phyloP scores from a whole-genome alignment of 2,888 invertebrate species.

The Melanostoma mellinum region DNA sequence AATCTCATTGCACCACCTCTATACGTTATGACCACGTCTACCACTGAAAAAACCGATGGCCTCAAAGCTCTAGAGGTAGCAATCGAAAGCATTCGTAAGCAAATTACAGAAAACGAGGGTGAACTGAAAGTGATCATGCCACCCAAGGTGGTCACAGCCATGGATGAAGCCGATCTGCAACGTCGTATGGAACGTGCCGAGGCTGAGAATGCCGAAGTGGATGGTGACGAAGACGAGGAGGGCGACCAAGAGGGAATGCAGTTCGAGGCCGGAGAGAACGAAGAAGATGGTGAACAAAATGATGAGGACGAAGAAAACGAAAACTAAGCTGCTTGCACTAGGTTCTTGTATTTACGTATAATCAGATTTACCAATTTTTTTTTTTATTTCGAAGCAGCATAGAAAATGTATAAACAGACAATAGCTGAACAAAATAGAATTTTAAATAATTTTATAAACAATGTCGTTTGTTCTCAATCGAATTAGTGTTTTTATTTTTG shows the following conservation, averaged over 20 bases:
- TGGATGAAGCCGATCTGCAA: slow-evolving; percentile 97
- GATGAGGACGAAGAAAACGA: slow-evolving; percentile 63
- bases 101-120: slow-evolving; percentile 92
- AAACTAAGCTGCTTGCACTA: slow-evolving; percentile 24
- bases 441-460: slow-evolving; percentile 63
- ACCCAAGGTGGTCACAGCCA: slow-evolving; percentile 99
- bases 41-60: slow-evolving; percentile 97
- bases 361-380: slow-evolving; percentile 39
- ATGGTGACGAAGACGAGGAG: slow-evolving; percentile 91
- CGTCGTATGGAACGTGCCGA: slow-evolving; percentile 97
- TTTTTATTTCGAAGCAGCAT: slow-evolving; percentile 13
- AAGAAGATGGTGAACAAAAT: slow-evolving; percentile 32
- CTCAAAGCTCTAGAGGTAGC: slow-evolving; percentile 94
- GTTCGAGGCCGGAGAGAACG: slow-evolving; percentile 78
- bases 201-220: slow-evolving; percentile 96
- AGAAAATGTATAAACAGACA: slow-evolving; percentile 31
- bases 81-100: slow-evolving; percentile 92
- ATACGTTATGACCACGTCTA: slow-evolving; percentile 98
- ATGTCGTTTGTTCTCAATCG: not conserved
- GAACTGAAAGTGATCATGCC: slow-evolving; percentile 97
- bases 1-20: slow-evolving; percentile 99
- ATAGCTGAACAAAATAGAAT: slow-evolving; percentile 56
- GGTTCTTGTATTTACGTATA: slow-evolving; percentile 40
- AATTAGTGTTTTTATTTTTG: too few relatives aligned
- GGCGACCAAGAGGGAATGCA: slow-evolving; percentile 83